Base-by-base conservation (phyloP, 2,888 invertebrate species). In the Dicycla oo region DNA sequence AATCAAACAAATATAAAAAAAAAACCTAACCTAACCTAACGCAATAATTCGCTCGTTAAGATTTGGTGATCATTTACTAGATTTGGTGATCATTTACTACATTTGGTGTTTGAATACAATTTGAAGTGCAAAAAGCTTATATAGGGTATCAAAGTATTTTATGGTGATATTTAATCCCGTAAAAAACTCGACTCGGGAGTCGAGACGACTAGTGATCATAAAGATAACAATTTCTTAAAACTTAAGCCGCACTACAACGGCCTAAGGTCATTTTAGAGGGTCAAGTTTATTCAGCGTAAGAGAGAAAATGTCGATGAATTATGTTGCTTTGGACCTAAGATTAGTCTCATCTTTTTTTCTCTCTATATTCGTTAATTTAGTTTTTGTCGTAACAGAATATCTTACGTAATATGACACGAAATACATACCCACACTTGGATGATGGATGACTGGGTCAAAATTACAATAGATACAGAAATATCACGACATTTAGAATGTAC, bases 231-330 rank as follows among this genome's bases (percentile, higher is more conserved):
- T 23, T 20, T 62, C 49, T 61, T 38, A 1, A 58, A 34, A 34
- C 61, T 49, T 53, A n/a, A 60, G 47, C 18, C 43, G 11, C 23
- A 15, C 23, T 30, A 23, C 26, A 30, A 23, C 45, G 20, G 51
- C n/a, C 23, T 20, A 23, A 47, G 73, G 53, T 23, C 47, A 20
- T 54, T 58, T 58, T 40, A 6, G 30, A 58, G 23, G 38, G 75
- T 62, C 61, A 53, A 72, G 62, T 23, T 26, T 40, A 51, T 45
- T 40, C 62, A 57, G n/a, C 20, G 5, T 57, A 23, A 20, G 72
- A 72, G 47, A 40, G 45, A 58, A 45, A 53, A 75, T 57, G 62
- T 51, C 57, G 51, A 71, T 61, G 26, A 63, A 71, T 23, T 71
- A 58, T 58, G 30, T 78, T 30, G 38, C 2, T 51, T 57, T 51